phyloP scores from a whole-genome alignment of 1,140 invertebrate species.

The Capitella teleta region DNA sequence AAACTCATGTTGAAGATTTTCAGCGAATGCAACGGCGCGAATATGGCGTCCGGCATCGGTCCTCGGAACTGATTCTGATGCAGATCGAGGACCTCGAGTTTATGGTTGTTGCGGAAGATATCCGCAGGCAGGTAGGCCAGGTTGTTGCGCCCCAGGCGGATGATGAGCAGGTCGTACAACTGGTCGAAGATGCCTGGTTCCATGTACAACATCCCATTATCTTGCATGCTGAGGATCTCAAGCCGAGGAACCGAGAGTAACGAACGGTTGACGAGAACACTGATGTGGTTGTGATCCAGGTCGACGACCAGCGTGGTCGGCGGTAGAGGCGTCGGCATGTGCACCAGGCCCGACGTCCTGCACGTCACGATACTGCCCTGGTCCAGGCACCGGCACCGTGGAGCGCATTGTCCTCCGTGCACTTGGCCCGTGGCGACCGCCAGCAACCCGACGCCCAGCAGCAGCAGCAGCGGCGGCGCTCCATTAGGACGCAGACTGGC shows the following conservation, averaged over 20 bases:
- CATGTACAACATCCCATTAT: slow-evolving; percentile 19
- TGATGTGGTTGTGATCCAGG: slow-evolving; percentile 11
- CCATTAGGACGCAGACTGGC: too few species aligned
- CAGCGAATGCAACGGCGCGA: slow-evolving; percentile 16
- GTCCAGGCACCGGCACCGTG: slow-evolving; percentile 4
- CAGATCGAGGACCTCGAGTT: slow-evolving; percentile 8
- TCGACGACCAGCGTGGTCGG: slow-evolving; percentile 5
- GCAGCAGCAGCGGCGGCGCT: too few species aligned
- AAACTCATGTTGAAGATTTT: slow-evolving; percentile 23
- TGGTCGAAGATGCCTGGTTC: slow-evolving; percentile 15
- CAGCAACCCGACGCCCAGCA: too few species aligned
- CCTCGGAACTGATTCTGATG: slow-evolving; percentile 15
- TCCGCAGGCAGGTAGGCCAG: slow-evolving; percentile 16
- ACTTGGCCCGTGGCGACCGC: too few species aligned
- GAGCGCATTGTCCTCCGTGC: background rate
- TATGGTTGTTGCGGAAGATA: slow-evolving; percentile 4
- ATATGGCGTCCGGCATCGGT: slow-evolving; percentile 6
- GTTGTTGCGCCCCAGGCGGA: slow-evolving; percentile 20
- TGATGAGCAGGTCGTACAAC: slow-evolving; percentile 17
- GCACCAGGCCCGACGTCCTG: background rate
- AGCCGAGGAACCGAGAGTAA: slow-evolving; percentile 8
- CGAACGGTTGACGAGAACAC: slow-evolving; percentile 2
- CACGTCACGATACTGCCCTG: slow-evolving; percentile 8
- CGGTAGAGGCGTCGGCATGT: background rate
- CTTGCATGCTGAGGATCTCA: slow-evolving; percentile 20